These are phyloP conservation scores for Hypsibius dujardini DNA, from an alignment of 1,140 invertebrate genomes.

Conservation along the genomic window DNA sequence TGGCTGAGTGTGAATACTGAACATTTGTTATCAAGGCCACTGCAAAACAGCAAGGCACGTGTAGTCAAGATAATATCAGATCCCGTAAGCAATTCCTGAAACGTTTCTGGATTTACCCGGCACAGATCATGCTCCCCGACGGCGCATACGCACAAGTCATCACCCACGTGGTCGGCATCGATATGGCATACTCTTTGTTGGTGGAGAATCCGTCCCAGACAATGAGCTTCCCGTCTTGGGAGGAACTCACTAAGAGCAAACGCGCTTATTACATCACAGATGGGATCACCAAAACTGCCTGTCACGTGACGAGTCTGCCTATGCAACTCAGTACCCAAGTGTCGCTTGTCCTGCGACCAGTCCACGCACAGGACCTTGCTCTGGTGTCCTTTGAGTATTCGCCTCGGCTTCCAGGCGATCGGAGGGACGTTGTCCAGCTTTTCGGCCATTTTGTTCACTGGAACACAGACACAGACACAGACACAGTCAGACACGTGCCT, in stretches of 20 bases:
- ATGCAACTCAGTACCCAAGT: constrained; percentile 87
- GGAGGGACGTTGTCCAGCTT: constrained; percentile 67
- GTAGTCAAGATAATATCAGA: no score
- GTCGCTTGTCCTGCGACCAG: constrained; percentile 94
- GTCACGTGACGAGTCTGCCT: constrained; percentile 5
- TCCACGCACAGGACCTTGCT: constrained; percentile 95
- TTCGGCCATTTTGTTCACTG: constrained; percentile 81
- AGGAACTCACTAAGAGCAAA: constrained; percentile 22
- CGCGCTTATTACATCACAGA: constrained; percentile 14
- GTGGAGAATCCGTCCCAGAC: constrained; percentile 99
- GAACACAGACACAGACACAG: constrained; percentile 29
- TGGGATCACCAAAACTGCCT: constrained; percentile 19
- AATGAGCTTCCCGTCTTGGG: constrained; percentile 91
- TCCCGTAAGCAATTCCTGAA: no score
- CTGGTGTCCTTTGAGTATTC: constrained; percentile 90
- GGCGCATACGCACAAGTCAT: constrained; percentile 98
- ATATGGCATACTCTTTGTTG: constrained; percentile 85
- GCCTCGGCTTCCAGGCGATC: constrained; percentile 78
- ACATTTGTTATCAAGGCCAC: constrained; percentile 95
- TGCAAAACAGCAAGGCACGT: constrained; percentile 47
- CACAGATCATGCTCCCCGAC: constrained; percentile 81
- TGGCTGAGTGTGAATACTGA: constrained; percentile 82
- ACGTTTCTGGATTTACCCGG: constrained; percentile 50
- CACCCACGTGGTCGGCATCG: constrained; percentile 98
- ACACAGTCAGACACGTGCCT: constrained; percentile 19